phyloP scores from a whole-genome alignment of 2,888 invertebrate species.

The Acrobasis suavella region DNA sequence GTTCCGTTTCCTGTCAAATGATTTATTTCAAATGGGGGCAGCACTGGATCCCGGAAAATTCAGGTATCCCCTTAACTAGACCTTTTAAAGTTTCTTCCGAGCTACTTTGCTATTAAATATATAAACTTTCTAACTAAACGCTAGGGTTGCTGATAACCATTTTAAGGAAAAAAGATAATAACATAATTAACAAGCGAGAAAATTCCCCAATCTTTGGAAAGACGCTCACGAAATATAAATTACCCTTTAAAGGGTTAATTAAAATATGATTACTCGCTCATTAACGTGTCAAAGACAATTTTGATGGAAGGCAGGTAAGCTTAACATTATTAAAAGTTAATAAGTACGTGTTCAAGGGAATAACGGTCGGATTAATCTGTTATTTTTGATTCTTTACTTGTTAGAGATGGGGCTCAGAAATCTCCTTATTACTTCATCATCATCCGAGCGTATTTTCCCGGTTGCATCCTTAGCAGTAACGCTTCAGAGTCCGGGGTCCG shows the following conservation, averaged over 20 bases:
- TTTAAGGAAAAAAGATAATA: constrained; percentile 21
- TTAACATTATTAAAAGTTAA: constrained; percentile 26
- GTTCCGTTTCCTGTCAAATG: no score
- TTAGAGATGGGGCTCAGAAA: no score
- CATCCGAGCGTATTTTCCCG: no score
- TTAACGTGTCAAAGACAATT: constrained; percentile 28
- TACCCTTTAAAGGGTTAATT: constrained; percentile 30
- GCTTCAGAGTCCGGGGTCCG: no score
- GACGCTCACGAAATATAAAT: constrained; percentile 31
- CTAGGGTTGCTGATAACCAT: constrained; percentile 8
- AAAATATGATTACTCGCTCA: constrained; percentile 29
- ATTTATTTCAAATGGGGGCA: no score
- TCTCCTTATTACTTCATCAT: no score
- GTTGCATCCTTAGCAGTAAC: no score
- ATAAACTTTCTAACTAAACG: background rate
- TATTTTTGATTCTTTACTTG: background rate
- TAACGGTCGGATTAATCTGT: constrained; percentile 6
- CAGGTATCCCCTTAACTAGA: no score
- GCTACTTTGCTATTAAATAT: background rate
- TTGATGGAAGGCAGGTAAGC: constrained; percentile 26
- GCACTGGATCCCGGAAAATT: no score
- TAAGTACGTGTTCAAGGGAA: constrained; percentile 15
- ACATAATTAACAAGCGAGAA: constrained; percentile 3
- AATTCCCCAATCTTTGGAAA: constrained; percentile 8
- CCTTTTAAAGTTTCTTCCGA: background rate